Base-by-base conservation (phyloP, 1,140 invertebrate genomes). In the Drosophila kepulauana region DNA sequence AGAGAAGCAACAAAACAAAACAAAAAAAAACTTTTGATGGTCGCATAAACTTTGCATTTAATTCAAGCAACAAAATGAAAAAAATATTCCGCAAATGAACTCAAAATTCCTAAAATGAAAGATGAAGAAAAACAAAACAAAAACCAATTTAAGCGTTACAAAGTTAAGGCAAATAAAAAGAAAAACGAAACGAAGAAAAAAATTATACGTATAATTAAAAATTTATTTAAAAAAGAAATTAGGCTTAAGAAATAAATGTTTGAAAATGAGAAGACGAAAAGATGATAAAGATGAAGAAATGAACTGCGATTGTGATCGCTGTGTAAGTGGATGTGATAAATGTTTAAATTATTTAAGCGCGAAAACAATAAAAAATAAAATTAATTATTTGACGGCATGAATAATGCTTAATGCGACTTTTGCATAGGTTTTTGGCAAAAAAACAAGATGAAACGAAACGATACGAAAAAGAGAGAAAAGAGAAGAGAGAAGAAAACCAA, bases 271-370 rank as follows among this genome's bases (percentile, higher is more conserved):
- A 52, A 52, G 63, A 38, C 13, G 45, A 38, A 25, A 3, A 25
- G 3, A 20, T 3, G 20, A 20, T 20, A 0, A 25, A 3, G 3
- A 25, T 10, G 35, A 10, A 52, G 56, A 82, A 81, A 57, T 54
- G 78, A 79, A 75, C 75, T 79, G 79, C 82, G 73, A 87, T 91
- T 89, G 79, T 89, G 79, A 81, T 80, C 89, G 89, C 85, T 81
- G 86, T 90, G 80, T 90, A 91, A 87, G 86, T 91, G 86, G 86
- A 91, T 91, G 90, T 91, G 90, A 91, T 91, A 91, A 91, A 91
- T 91, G 90, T 91, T 90, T 91, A 86, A 84, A 90, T 81, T 91
- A 86, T 86, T 84, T 91, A 86, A 87, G 79, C 87, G 78, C 82
- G 68, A 78, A 82, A 80, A 86, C 76, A 90, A 82, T 75, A 82